Evolutionary conservation across 2,113 vertebrate genomes (phyloP), one percentile per base, ranked within the genome.

Genomic region (Crotalus horridus): DNA sequence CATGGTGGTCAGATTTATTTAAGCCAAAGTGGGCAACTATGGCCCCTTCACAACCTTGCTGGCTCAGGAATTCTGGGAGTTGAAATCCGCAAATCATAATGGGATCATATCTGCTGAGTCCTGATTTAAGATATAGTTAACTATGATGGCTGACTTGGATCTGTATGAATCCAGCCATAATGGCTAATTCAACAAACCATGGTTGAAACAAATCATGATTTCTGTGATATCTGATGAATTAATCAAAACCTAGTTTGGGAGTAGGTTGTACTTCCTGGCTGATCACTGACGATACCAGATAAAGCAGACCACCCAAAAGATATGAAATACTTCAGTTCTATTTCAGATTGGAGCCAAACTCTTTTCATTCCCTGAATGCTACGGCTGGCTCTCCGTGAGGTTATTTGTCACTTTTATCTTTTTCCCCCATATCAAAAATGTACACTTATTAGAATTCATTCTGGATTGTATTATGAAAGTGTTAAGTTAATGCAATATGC

Each of bases 401-500:
- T 81, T 93, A 0, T 55, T 93, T 64, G 46, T 54, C 56, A 20
- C 51, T 94, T 94, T 81, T n/a, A 21, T 29, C 0, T 26, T 51
- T 58, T 29, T 48, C 13, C 21, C 89, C 0, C 46, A 87, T 17
- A 54, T 91, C 85, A 87, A 2, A 1, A 64, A 0, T 46, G 33
- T 29, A 39, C 9, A 24, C 74, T 74, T 69, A n/a, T 85, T 90
- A 86, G 93, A 92, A 89, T 0, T 17, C 33, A 29, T 92, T 89
- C 85, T 1, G 88, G 91, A 15, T 92, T 85, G 94, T 91, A 89
- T 33, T 33, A 89, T 61, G 61, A 11, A 96, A 92, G 93, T 87
- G 0, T 88, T 2, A 91, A 92, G 95, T 94, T 95, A 92, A 94
- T 96, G 94, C 95, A 90, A 26, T 54, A 43, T n/a, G 33, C 93